Evolutionary conservation across 1,140 invertebrate genomes (phyloP), one percentile per base, ranked within the genome.

Genomic region (Drosophila fuyamai): DNA sequence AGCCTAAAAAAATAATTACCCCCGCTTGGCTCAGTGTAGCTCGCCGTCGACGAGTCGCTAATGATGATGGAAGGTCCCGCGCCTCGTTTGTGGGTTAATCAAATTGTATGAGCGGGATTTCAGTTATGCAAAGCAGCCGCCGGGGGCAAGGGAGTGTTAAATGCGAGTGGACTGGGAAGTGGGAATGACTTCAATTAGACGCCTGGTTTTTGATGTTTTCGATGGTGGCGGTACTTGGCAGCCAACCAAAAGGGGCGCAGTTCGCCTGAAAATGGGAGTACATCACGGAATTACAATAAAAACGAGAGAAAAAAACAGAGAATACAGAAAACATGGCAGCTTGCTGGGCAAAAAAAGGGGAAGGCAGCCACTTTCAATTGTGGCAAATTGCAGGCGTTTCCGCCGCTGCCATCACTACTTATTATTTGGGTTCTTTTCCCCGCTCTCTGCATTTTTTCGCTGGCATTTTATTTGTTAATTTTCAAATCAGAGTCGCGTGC

Each of bases 381-480:
- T 86, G 83, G 84, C 83, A 88, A 86, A 86, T 86, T 86, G 83
- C 84, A 86, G 83, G 83, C 83, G 83, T 88, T 88, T 88, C 84
- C 83, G 83, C 63, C 57, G 77, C 82, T 83, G 83, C 83, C 83
- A 86, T 86, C 83, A 88, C 79, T 83, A 70, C 58, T 77, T 62
- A 78, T 78, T 78, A 86, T 80, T 74, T 53, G 44, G 70, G 59
- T 48, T 81, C 57, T 48, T 27, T 41, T 41, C 29, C 41, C 4
- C 47, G 18, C 44, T 1, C 50, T n/a, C 23, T 8, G 36, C 35
- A 60, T 68, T 47, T 58, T 46, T 65, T 60, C 58, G 65, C 67
- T 78, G 61, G 65, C 81, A 71, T 76, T 79, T 82, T 83, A 79
- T 88, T 86, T 86, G 83, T 88, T 86, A 88, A 88, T 86, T 86